A percentile compares a stretch with the other conserved stretches of the same genome.
Conservation (phyloP, 2,797 vertebrate genomes). For the Petrocephalus sullivani region DNA sequence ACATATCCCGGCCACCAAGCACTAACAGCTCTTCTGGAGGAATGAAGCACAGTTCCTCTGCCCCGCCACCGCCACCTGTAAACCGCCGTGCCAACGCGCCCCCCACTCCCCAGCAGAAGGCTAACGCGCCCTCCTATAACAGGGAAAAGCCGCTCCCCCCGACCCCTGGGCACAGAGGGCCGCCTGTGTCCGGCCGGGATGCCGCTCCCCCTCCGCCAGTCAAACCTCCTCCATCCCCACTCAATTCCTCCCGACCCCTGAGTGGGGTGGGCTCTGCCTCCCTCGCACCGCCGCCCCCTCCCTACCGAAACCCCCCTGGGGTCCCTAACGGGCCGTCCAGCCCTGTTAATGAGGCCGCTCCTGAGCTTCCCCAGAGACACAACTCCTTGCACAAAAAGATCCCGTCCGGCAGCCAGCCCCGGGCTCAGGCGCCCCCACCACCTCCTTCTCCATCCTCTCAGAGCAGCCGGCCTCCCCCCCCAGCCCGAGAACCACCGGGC, state of each 20-base stretch:
- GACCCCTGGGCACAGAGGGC: slow-evolving; percentile 68
- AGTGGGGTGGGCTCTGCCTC: slow-evolving; percentile 53
- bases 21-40: slow-evolving; percentile 44
- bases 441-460: slow-evolving; percentile 70
- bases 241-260: slow-evolving; percentile 49
- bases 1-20: slow-evolving; percentile 69
- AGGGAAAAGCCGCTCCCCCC: slow-evolving; percentile 84
- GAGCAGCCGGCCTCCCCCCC: slow-evolving; percentile 77
- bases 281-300: slow-evolving; percentile 76
- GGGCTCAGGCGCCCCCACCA: slow-evolving; percentile 68
- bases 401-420: slow-evolving; percentile 53
- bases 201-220: slow-evolving; percentile 57
- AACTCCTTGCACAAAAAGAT: slow-evolving; percentile 88
- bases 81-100: slow-evolving; percentile 62
- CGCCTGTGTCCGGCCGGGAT: slow-evolving; percentile 56
- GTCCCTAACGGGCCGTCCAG: slow-evolving; percentile 75
- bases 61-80: slow-evolving; percentile 64
- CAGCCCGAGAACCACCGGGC: slow-evolving; percentile 81
- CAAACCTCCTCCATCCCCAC: slow-evolving; percentile 69
- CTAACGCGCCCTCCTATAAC: slow-evolving; percentile 62
- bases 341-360: slow-evolving; percentile 63
- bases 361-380: slow-evolving; percentile 86
- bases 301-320: slow-evolving; percentile 74
- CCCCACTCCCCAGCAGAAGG: slow-evolving; percentile 51
- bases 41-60: slow-evolving; percentile 62